Base-by-base conservation (phyloP, 2,113 vertebrate species). In the Ifrita kowaldi region DNA sequence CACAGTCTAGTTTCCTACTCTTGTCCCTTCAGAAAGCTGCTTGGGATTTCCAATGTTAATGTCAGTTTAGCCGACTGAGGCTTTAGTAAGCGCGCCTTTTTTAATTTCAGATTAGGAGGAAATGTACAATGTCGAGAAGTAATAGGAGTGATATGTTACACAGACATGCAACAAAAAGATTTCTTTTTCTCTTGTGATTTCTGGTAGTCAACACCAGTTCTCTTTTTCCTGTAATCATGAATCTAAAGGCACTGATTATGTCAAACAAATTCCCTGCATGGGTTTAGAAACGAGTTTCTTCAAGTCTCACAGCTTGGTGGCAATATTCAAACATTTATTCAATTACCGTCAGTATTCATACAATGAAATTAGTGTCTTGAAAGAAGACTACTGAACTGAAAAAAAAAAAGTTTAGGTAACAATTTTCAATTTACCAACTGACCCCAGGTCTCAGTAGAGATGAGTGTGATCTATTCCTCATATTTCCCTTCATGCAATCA, bases 271-370 rank as follows among this genome's bases (percentile, higher is more conserved):
- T 80, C 59, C 37, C 64, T 75, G 68, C n/a, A 8, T 53, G n/a
- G 49, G 87, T 81, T 89, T 30, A 56, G 64, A 93, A 74, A 42
- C 0, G 0, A 70, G 33, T 70, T 88, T 93, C 88, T 71, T 67
- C 41, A 44, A 91, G 73, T 92, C 52, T 94, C 74, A 73, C 60
- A 84, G 81, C 89, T 93, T 87, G 86, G 63, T 95, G 95, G 73
- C 87, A 94, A 94, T 67, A 96, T 87, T 80, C 88, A 90, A 91
- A 84, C 85, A 60, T 73, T 73, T 73, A 68, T 77, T 91, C 75
- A 80, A 77, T 78, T 91, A 80, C 69, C 8, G 1, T 28, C 56
- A 67, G 16, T 52, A 82, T 64, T 95, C 55, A 60, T 73, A 65
- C 1, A 3, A 65, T 65, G 85, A 87, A 84, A 93, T 78, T 56